phyloP scores from a whole-genome alignment of 2,888 invertebrate species.

The Coremacera marginata region DNA sequence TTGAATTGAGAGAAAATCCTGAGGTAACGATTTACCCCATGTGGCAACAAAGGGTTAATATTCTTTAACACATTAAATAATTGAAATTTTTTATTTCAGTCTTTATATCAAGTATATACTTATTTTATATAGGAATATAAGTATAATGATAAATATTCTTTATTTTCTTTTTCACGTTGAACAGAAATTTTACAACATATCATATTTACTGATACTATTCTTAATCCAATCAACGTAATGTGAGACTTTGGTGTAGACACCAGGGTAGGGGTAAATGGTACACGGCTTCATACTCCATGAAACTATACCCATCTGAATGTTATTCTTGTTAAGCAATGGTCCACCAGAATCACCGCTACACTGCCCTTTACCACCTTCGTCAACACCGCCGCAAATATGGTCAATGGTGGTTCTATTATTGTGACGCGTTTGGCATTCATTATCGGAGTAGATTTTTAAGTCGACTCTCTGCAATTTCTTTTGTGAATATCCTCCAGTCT shows the following conservation, averaged over 20 bases:
- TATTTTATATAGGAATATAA: too few species aligned
- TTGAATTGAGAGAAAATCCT: too few species aligned
- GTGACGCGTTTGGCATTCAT: conserved; percentile 62
- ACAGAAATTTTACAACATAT: neutral
- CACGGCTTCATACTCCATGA: conserved; percentile 71
- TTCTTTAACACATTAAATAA: too few species aligned
- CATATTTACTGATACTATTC: conserved; percentile 40
- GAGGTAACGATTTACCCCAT: too few species aligned
- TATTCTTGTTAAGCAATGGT: conserved; percentile 55
- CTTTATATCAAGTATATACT: too few species aligned
- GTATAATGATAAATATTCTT: too few species aligned
- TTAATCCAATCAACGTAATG: conserved; percentile 63
- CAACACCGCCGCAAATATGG: conserved; percentile 68
- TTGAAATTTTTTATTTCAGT: too few species aligned
- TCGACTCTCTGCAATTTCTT: conserved; percentile 64
- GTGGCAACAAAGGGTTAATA: too few species aligned
- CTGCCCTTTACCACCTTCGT: conserved; percentile 61
- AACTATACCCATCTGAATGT: conserved; percentile 67
- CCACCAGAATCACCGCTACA: conserved; percentile 67
- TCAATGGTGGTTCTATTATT: conserved; percentile 54
- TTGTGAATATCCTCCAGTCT: conserved; percentile 64
- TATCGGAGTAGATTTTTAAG: conserved; percentile 65
- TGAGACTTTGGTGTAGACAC: conserved; percentile 68
- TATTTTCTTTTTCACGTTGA: neutral
- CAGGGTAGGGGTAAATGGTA: conserved; percentile 65